These are phyloP conservation scores for Euwallacea similis DNA, from an alignment of 1,140 invertebrate species.

Conservation along the genomic window DNA sequence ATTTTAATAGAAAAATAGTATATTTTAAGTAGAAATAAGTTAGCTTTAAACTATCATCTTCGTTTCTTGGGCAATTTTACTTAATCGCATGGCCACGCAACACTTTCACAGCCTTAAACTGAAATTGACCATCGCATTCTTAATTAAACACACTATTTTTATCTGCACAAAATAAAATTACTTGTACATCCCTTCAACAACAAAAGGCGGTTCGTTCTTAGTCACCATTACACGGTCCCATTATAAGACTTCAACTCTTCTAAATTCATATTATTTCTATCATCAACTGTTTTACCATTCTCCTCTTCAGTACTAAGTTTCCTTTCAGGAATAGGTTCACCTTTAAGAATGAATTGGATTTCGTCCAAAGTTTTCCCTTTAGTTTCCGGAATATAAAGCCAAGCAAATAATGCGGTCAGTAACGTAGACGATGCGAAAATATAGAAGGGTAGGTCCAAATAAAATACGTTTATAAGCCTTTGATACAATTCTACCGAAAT, in stretches of 20 bases:
- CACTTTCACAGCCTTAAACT: no score
- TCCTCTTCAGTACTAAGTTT: slow-evolving; percentile 6
- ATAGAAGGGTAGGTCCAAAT: slow-evolving; percentile 64
- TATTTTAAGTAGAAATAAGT: no score
- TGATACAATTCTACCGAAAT: slow-evolving; percentile 68
- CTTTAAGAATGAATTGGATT: slow-evolving; percentile 59
- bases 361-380: slow-evolving; percentile 76
- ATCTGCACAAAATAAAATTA: no score
- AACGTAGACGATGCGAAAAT: slow-evolving; percentile 65
- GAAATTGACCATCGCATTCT: no score
- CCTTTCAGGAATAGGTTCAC: slow-evolving; percentile 34
- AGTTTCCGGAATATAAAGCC: slow-evolving; percentile 72
- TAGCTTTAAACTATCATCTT: no score
- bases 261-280: not conserved
- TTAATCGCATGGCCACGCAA: no score
- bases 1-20: no score
- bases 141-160: no score
- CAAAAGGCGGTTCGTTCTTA: no score
- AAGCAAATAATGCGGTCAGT: slow-evolving; percentile 64
- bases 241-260: not conserved
- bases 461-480: slow-evolving; percentile 55
- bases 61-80: no score
- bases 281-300: slow-evolving; percentile 13
- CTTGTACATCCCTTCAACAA: no score
- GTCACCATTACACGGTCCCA: no score